Evolutionary conservation across 2,797 vertebrate species (phyloP).

Genomic region (Schizopygopsis pylzovi): DNA sequence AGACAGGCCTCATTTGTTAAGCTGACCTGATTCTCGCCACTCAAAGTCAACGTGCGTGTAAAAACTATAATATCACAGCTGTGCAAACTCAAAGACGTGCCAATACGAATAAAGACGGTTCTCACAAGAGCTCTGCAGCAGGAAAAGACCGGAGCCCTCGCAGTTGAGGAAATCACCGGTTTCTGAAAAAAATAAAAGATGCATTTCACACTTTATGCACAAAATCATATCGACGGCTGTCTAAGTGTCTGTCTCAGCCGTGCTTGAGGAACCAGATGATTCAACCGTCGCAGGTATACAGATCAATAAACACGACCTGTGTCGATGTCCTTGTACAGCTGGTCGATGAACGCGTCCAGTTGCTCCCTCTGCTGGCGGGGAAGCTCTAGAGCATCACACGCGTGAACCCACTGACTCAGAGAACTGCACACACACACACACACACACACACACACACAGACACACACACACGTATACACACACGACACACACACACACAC

Average conservation of each 20-base stretch:
- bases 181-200: constrained; percentile 74
- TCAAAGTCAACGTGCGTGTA: neutral
- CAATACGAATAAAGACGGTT: constrained; percentile 52
- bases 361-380: constrained; percentile 89
- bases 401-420: constrained; percentile 96
- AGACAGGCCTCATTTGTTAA: constrained; percentile 34
- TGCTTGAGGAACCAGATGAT: neutral
- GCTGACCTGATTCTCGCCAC: neutral
- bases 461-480: too few species aligned
- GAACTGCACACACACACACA: constrained; percentile 77
- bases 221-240: constrained; percentile 5
- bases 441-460: too few species aligned
- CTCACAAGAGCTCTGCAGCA: constrained; percentile 98
- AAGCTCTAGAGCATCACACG: constrained; percentile 90
- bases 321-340: constrained; percentile 98
- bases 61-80: constrained; percentile 17
- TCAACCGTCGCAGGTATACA: constrained; percentile 14
- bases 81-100: constrained; percentile 21
- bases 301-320: constrained; percentile 82
- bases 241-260: neutral
- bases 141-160: constrained; percentile 94
- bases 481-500: too few species aligned
- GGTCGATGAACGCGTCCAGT: constrained; percentile 94
- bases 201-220: constrained; percentile 43
- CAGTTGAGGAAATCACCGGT: constrained; percentile 98